A percentile compares a stretch with the other conserved stretches of the same genome.
phyloP scores from a whole-genome alignment of 2,797 vertebrate genomes.

The Ibycter americanus region DNA sequence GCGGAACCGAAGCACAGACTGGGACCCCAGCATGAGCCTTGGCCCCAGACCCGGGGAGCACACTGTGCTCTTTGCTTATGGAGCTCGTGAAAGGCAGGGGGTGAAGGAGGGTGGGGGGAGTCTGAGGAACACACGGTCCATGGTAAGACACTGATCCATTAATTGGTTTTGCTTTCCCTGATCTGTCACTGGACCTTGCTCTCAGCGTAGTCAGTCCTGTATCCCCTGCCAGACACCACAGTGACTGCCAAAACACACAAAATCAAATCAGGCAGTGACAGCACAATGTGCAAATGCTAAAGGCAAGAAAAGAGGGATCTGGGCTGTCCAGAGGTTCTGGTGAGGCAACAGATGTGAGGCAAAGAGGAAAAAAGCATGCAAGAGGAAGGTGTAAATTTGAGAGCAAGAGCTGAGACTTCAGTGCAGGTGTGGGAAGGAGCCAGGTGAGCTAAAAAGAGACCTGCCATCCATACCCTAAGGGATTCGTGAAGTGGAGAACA shows the following conservation, averaged over 20 bases:
- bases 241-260: not conserved
- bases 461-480: not conserved
- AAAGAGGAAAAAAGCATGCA: not conserved
- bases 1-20: not conserved
- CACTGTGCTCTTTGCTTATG: not conserved
- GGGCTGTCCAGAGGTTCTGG: not conserved
- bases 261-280: not conserved
- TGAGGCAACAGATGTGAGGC: not conserved
- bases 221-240: not conserved
- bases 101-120: not conserved
- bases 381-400: not conserved
- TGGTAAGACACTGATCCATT: not conserved
- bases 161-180: not conserved
- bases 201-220: not conserved
- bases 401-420: not conserved
- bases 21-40: not conserved
- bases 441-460: not conserved
- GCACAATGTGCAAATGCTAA: not conserved
- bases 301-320: not conserved
- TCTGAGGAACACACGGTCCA: accelerated
- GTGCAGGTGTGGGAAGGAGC: not conserved
- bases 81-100: not conserved
- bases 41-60: not conserved
- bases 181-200: not conserved
- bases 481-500: not conserved